Percentiles rank a stretch among this genome's conserved stretches.
Evolutionary conservation across 1,140 invertebrate species (phyloP).

Genomic region (Eriocheir sinensis): DNA sequence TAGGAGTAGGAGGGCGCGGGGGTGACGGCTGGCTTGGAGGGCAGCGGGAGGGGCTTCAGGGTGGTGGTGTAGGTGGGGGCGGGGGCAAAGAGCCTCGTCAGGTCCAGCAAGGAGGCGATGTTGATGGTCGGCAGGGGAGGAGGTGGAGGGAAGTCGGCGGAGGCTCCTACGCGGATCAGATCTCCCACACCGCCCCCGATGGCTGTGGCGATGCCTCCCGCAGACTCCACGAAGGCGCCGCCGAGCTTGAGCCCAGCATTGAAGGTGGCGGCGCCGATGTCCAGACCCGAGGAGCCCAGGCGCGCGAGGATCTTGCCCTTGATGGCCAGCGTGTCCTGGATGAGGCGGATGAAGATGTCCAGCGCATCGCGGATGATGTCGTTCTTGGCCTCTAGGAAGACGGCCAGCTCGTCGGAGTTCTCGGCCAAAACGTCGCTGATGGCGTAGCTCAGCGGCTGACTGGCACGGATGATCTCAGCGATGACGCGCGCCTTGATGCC

Average conservation of each 20-base stretch:
- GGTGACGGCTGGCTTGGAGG: not conserved
- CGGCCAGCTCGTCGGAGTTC: conserved; percentile 75
- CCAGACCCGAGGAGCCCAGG: conserved; percentile 68
- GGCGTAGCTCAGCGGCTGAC: conserved; percentile 74
- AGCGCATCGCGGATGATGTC: conserved; percentile 73
- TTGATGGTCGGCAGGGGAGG: conserved; percentile 63
- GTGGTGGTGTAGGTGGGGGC: not conserved
- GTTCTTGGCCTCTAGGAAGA: conserved; percentile 67
- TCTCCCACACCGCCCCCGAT: conserved; percentile 73
- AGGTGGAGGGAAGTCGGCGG: conserved; percentile 71
- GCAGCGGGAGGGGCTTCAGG: not conserved
- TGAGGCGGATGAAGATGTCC: conserved; percentile 74
- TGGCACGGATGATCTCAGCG: conserved; percentile 73
- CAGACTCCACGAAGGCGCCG: conserved; percentile 69
- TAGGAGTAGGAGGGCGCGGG: not conserved
- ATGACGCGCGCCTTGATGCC: conserved; percentile 77
- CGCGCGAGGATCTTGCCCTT: conserved; percentile 75
- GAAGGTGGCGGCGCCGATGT: conserved; percentile 72
- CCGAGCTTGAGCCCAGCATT: conserved; percentile 72
- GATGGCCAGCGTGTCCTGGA: conserved; percentile 72
- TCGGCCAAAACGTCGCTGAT: conserved; percentile 78
- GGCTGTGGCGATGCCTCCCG: conserved; percentile 67
- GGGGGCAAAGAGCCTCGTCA: conserved; percentile 19
- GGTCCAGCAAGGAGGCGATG: conserved; percentile 44
- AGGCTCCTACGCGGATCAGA: conserved; percentile 62